Percentiles rank a stretch among this genome's conserved stretches.
Evolutionary conservation across 2,888 invertebrate genomes (phyloP).

Genomic region (Clivina fossor): DNA sequence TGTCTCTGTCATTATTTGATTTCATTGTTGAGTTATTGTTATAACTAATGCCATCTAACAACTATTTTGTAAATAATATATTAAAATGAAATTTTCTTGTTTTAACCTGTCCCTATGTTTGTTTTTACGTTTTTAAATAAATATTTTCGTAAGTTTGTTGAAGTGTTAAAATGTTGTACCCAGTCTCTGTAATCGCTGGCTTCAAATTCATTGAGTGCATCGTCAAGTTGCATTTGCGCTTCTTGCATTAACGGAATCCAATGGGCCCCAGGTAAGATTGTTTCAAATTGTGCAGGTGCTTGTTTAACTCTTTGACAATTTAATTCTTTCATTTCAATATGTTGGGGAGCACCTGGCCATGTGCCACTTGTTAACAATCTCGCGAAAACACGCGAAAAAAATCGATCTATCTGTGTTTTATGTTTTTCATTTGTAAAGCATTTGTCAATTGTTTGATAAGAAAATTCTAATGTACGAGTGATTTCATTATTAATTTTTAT

Average conservation of each 20-base stretch:
- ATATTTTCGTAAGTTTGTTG: too few species aligned
- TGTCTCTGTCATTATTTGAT: too few species aligned
- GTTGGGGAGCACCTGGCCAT: conserved; percentile 48
- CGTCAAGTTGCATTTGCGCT: conserved; percentile 79
- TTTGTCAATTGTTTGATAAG: conserved; percentile 60
- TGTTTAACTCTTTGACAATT: conserved; percentile 34
- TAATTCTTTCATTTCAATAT: conserved; percentile 41
- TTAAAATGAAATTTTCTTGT: too few species aligned
- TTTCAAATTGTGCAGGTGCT: conserved; percentile 58
- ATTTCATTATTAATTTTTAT: conserved; percentile 55
- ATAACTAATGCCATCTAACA: too few species aligned
- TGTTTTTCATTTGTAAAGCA: conserved; percentile 60
- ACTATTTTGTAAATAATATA: too few species aligned
- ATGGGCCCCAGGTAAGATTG: conserved; percentile 65
- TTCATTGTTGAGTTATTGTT: too few species aligned
- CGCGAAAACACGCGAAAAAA: conserved; percentile 65
- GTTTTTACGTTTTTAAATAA: too few species aligned
- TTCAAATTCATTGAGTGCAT: conserved; percentile 85
- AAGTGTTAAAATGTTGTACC: too few species aligned
- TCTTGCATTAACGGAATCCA: conserved; percentile 71
- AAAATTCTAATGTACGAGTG: conserved; percentile 60
- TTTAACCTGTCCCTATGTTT: too few species aligned
- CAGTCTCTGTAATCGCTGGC: conserved; percentile 89
- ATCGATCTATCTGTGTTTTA: conserved; percentile 63
- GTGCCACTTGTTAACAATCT: conserved; percentile 52